Evolutionary conservation across 1,140 invertebrate genomes (phyloP).

Genomic region (Xylocopa sonorina): DNA sequence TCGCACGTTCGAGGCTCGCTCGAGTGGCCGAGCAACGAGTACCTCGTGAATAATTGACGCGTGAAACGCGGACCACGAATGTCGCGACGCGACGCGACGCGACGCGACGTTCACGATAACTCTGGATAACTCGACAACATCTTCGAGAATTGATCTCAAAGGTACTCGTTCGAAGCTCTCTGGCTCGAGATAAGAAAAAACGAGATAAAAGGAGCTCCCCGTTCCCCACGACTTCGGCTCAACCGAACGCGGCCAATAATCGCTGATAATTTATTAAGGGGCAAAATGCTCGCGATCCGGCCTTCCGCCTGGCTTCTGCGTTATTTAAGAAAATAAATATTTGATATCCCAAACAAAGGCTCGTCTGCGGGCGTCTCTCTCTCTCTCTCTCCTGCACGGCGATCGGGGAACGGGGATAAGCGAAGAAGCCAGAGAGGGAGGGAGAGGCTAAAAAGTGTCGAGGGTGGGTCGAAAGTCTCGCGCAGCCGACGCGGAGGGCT

Average conservation of each 20-base stretch:
- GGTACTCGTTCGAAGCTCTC: no score
- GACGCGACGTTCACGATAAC: no score
- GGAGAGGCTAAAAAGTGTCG: constrained; percentile 67
- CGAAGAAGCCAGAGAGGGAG: constrained; percentile 37
- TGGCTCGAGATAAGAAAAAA: no score
- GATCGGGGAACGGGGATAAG: constrained; percentile 1
- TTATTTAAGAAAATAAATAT: constrained; percentile 73
- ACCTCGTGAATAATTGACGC: constrained; percentile 59
- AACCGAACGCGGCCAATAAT: constrained; percentile 66
- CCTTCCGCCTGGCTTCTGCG: constrained; percentile 42
- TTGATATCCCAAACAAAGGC: constrained; percentile 71
- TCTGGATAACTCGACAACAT: no score
- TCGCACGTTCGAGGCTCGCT: constrained; percentile 50
- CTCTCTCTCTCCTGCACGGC: constrained; percentile 6
- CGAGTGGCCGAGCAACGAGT: constrained; percentile 46
- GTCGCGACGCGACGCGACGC: no score
- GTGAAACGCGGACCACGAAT: constrained; percentile 23
- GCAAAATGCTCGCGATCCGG: constrained; percentile 55
- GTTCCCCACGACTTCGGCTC: constrained; percentile 12
- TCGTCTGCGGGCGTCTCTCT: constrained; percentile 32
- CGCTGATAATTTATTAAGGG: constrained; percentile 71
- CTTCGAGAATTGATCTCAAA: no score
- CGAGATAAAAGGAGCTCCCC: not conserved
- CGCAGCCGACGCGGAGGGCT: constrained; percentile 54
- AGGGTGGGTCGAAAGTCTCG: constrained; percentile 67